Evolutionary conservation across 2,888 invertebrate genomes (phyloP), one percentile per base, ranked within the genome.

Genomic region (Galerucella calmariensis): DNA sequence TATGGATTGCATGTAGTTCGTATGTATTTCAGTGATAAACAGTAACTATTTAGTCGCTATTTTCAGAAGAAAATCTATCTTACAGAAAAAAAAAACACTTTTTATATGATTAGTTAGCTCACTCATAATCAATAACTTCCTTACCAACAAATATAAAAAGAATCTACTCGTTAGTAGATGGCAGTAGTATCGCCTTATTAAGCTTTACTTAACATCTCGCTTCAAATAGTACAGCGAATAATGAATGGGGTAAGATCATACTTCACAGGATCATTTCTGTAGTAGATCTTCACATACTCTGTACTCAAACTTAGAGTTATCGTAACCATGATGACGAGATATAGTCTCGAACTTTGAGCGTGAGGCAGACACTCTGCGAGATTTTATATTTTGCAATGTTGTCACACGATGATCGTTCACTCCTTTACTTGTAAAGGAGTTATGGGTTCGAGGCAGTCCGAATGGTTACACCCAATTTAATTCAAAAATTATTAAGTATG

Each of bases 271-370:
- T n/a, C n/a, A n/a, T n/a, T n/a, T n/a, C 91, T 91, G 91, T 90
- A 91, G 91, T 91, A 88, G 87, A 89, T 90, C 90, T 90, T 90
- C 89, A 85, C 86, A 87, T 86, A 86, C 88, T 89, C 88, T 89
- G 85, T 86, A 88, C 85, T 87, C 87, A 87, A 89, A 82, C 79
- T 83, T 86, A 85, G 89, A 89, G 89, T 87, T 80, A 82, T 84
- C 83, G 84, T 85, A 89, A 84, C 91, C 90, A 90, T 88, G 91
- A 90, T 90, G 91, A 91, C 80, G 91, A 90, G 90, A 58, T 68
- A 82, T 83, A 89, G 89, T 87, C 87, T 86, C 88, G 85, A 87
- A 86, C 87, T 87, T 86, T 86, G 86, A 89, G 89, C 89, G 89
- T 89, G 89, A 89, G 89, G 87, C 82, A 80, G 83, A 82, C 78